phyloP scores from a whole-genome alignment of 2,888 invertebrate species.

The Amphipyra berbera region DNA sequence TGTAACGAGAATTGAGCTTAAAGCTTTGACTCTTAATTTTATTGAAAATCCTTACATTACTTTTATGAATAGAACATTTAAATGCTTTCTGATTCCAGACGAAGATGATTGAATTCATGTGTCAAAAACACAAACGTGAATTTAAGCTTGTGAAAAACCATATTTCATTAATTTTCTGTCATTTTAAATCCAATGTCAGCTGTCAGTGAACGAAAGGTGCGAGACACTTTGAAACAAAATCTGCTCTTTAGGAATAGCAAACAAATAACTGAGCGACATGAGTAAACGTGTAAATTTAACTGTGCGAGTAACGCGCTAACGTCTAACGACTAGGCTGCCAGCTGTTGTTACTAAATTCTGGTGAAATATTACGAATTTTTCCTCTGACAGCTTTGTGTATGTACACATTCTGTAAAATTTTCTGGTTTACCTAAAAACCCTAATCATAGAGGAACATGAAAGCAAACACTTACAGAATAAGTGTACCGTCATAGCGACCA shows the following conservation, averaged over 20 bases:
- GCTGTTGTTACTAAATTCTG: conserved; percentile 15
- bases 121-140: no score
- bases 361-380: conserved; percentile 3
- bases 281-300: conserved; percentile 5
- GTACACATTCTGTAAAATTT: not conserved
- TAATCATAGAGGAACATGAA: no score
- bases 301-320: conserved; percentile 2
- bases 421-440: no score
- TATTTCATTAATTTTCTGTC: conserved; percentile 3
- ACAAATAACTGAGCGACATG: conserved; percentile 1
- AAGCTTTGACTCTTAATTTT: no score
- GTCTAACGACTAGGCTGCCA: conserved; percentile 6
- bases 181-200: not conserved
- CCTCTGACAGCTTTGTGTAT: not conserved
- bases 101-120: no score
- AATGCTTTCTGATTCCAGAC: no score
- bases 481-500: no score
- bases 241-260: conserved; percentile 13
- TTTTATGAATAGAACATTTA: no score
- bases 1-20: no score
- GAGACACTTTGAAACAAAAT: conserved; percentile 9
- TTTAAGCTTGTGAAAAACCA: no score
- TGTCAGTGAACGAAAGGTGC: conserved; percentile 7
- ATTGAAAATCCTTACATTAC: no score
- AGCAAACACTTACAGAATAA: no score